Base-by-base conservation (phyloP, 2,113 vertebrate species). In the Indicator indicator region DNA sequence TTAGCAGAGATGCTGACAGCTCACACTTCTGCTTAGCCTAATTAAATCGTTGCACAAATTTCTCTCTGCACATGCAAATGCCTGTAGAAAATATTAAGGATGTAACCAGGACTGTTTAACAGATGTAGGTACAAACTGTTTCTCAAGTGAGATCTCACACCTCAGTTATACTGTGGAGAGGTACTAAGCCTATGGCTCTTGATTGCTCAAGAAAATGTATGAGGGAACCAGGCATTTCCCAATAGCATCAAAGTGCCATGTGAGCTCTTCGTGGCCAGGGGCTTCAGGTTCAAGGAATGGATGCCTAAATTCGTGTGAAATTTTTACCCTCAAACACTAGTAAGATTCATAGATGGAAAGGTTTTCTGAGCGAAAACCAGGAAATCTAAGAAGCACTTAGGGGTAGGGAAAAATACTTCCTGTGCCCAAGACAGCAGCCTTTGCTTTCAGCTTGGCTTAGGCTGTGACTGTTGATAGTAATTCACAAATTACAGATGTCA, bases 241-340 rank as follows among this genome's bases (percentile, higher is more conserved):
- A 13, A 23, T 30, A 38, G 62, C 27, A 38, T 0, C 0, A 0
- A 82, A 64, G 12, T 65, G 63, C 40, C 0, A 0, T 23, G 21
- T 59, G 54, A 78, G 6, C 48, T 36, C 11, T 71, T 55, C 33
- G 8, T 78, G 70, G 33, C 16, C 23, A 7, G 17, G 26, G 12
- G 17, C 73, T 88, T 52, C 62, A 48, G 23, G 10, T 60, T 89
- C 21, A 50, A 46, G 30, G 85, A 7, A 1, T 42, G 9, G 6
- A 19, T 44, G 58, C 28, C 13, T 68, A 24, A 87, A 18, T 4
- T 54, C 26, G 5, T 48, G 33, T 15, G 30, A 48, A 32, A 12
- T 17, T 36, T 89, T 78, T 68, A 16, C 27, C 5, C 16, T 82
- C 38, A 24, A 52, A 70, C 6, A 2, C 0, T 62, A 38, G 32